A percentile compares a stretch with the other conserved stretches of the same genome.
These are phyloP conservation scores for Drosophila parvula DNA, from an alignment of 1,140 invertebrate species.

Conservation along the genomic window DNA sequence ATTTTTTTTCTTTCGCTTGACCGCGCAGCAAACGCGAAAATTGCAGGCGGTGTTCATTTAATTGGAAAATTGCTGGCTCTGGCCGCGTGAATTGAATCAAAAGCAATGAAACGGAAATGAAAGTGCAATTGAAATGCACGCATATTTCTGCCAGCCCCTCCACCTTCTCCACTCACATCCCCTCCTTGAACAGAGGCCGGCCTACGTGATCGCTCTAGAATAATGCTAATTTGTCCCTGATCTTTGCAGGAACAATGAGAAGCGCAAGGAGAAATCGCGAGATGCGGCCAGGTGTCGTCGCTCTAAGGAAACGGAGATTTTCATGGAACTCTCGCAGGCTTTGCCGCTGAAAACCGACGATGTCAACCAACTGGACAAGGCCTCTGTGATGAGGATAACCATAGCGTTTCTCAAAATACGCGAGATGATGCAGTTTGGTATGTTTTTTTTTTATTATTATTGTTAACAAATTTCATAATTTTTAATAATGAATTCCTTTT, in stretches of 20 bases:
- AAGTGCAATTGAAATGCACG: conserved; percentile 74
- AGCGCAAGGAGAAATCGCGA: conserved; percentile 97
- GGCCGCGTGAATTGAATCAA: conserved; percentile 72
- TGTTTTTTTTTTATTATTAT: conserved; percentile 81
- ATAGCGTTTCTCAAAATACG: conserved; percentile 95
- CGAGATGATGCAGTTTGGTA: conserved; percentile 91
- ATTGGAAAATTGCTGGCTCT: conserved; percentile 71
- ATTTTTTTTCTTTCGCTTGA: conserved; percentile 25
- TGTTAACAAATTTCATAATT: conserved; percentile 40
- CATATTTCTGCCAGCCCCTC: conserved; percentile 44
- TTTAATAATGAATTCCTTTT: conserved; percentile 47
- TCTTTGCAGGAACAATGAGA: conserved; percentile 94
- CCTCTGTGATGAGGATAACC: conserved; percentile 96
- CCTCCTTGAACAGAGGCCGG: conserved; percentile 27
- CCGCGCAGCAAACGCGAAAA: conserved; percentile 30
- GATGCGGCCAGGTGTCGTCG: conserved; percentile 96
- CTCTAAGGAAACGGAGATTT: conserved; percentile 97
- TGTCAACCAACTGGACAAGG: conserved; percentile 95
- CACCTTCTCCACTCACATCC: background rate
- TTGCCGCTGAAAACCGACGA: conserved; percentile 92
- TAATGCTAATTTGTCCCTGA: conserved; percentile 29
- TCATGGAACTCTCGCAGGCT: conserved; percentile 92
- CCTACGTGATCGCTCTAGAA: conserved; percentile 63
- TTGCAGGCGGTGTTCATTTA: conserved; percentile 50
- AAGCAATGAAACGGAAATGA: conserved; percentile 66